Base-by-base conservation (phyloP, 2,113 vertebrate species). In the Elanus axillaris region DNA sequence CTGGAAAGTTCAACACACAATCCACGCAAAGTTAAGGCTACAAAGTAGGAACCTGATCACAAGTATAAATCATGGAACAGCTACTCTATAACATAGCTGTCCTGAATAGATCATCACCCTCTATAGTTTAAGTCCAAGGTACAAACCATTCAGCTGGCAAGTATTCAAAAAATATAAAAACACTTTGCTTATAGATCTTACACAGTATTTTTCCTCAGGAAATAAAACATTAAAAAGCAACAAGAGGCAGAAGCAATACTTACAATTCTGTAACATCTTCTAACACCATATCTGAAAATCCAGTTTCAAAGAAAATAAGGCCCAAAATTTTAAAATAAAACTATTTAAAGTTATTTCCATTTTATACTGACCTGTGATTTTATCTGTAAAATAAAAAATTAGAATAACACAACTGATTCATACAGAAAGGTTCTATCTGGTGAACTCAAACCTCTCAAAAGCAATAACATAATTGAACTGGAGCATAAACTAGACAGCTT, bases 261-360 rank as follows among this genome's bases (percentile, higher is more conserved):
- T 97, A 99, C 98, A 99, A 99, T 80, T 99, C 99, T 42, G 99
- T 99, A 84, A 99, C 98, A 19, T 99, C 98, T 97, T 99, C 99
- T 88, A 99, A 94, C 43, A 99, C 98, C 98, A 98, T 99, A 89
- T 99, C 98, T 99, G 93, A 97, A 94, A 96, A 71, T 58, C 45
- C 29, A 6, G 7, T 74, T 96, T 99, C 78, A 99, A 98, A 98
- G 92, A 88, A 97, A 94, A 97, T n/a, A 94, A 88, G 25, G 43
- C 8, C 9, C 29, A 34, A 3, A 32, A 53, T 52, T 55, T 38
- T n/a, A 19, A 77, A 55, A 40, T 25, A 0, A 18, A 64, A 50
- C 23, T 11, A 53, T 14, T 5, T 36, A 42, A 42, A 42, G 42
- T 42, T 42, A 27, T 50, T 86, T 55, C 58, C 5, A 72, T 47